Evolutionary conservation across 2,113 vertebrate genomes (phyloP), one percentile per base, ranked within the genome.

Genomic region (Columba livia): DNA sequence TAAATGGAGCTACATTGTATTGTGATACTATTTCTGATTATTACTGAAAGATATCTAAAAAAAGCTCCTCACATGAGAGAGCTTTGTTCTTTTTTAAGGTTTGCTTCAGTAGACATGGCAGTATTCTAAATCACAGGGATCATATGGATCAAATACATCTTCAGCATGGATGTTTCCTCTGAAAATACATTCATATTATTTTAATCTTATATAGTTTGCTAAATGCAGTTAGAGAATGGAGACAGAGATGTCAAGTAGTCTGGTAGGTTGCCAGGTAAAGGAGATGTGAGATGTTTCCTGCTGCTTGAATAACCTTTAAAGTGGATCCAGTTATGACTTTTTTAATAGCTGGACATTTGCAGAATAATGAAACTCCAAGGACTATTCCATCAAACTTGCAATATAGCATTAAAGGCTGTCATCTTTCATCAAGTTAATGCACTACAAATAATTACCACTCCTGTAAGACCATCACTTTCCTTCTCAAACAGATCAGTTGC

Each of bases 1-100:
- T 88, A 91, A 96, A 85, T 88, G 69, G 40, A 87, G 57, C 48
- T 85, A 67, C 66, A 79, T 11, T 94, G n/a, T 79, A 88, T 96
- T 62, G 40, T 94, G 67, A 88, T 54, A 73, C 31, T 91, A 79
- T 79, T 96, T 87, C 85, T 89, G 82, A 85, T 89, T 74, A 86
- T 90, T 83, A 54, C 17, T 88, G 66, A 88, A 93, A 89, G 13
- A 87, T 87, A 44, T 56, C 31, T 82, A 34, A 66, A 72, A 88
- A 71, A 48, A 81, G 9, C 29, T 83, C 38, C 32, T 83, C 60
- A 79, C 12, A 23, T 47, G 53, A 79, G 61, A 60, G 8, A 60
- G 16, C 20, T 90, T 91, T 74, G 29, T 16, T 95, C 51, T 80
- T 61, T 44, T 91, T n/a, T 34, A 58, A 64, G 36, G 14, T 73